Conservation (phyloP, 35 echinoderm and acorn worm species). For the Anneissia japonica region DNA sequence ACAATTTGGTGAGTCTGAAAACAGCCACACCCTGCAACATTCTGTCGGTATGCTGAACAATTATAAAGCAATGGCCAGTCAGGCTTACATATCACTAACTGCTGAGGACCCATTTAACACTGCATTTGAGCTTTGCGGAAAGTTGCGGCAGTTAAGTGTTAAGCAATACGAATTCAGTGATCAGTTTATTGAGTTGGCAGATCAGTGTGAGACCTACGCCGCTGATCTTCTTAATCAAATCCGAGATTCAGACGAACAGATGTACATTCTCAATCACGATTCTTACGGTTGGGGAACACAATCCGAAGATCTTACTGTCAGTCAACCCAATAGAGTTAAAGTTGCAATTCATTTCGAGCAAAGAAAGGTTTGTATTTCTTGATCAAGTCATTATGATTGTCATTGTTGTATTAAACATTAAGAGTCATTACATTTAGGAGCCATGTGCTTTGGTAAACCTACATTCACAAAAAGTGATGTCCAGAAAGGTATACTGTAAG, state of each 20-base stretch:
- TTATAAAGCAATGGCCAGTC: constrained; percentile 73
- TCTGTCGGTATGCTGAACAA: constrained; percentile 92
- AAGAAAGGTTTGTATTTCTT: constrained; percentile 68
- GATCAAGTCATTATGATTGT: neutral
- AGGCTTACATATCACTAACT: constrained; percentile 91
- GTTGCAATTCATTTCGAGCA: constrained; percentile 89
- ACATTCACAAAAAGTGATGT: too few relatives aligned
- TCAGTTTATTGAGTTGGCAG: constrained; percentile 79
- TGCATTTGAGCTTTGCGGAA: constrained; percentile 86
- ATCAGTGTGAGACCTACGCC: constrained; percentile 89
- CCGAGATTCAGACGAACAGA: constrained; percentile 75
- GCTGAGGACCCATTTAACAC: constrained; percentile 87
- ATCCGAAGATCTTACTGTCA: constrained; percentile 38
- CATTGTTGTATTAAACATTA: neutral
- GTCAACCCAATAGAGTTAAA: constrained; percentile 85
- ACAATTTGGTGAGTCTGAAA: constrained; percentile 50
- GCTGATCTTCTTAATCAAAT: constrained; percentile 91
- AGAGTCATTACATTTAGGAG: too few relatives aligned
- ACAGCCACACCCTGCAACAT: constrained; percentile 80
- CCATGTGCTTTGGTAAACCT: too few relatives aligned
- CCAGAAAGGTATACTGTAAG: too few relatives aligned
- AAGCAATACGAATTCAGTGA: constrained; percentile 93
- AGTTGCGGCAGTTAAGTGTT: constrained; percentile 66
- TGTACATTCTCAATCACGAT: constrained; percentile 81
- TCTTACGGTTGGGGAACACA: constrained; percentile 92